Evolutionary conservation across 2,888 invertebrate genomes (phyloP).

Genomic region (Hermaeophaga mercurialis): DNA sequence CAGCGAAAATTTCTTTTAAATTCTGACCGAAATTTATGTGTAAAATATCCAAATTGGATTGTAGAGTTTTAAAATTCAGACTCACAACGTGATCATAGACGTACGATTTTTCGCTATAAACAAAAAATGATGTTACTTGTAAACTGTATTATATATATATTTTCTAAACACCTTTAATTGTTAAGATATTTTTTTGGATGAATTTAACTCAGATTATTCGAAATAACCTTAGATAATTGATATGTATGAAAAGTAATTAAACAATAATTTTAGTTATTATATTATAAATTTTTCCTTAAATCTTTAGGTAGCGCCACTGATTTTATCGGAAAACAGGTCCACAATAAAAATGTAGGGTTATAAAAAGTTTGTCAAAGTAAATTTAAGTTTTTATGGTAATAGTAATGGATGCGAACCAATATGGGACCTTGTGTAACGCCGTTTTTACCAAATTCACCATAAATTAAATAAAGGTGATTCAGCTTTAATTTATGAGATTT

Average conservation of each 20-base stretch:
- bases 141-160: no score
- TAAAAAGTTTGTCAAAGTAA: conserved; percentile 37
- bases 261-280: no score
- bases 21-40: conserved; percentile 50
- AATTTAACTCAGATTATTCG: no score
- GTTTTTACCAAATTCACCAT: conserved; percentile 32
- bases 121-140: no score
- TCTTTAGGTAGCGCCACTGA: not conserved
- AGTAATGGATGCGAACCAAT: conserved; percentile 31
- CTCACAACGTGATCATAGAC: conserved; percentile 37
- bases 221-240: no score
- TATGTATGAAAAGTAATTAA: no score
- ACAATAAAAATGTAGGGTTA: conserved; percentile 32
- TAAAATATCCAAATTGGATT: conserved; percentile 51
- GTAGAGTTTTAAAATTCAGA: conserved; percentile 39
- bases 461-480: conserved; percentile 31
- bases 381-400: conserved; percentile 39
- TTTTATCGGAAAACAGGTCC: conserved; percentile 50
- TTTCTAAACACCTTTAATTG: no score
- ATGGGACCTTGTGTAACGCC: conserved; percentile 32
- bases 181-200: no score
- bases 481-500: conserved; percentile 9
- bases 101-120: no score
- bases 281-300: no score
- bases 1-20: conserved; percentile 45